phyloP scores from a whole-genome alignment of 2,888 invertebrate species.

The Pollenia griseotomentosa region DNA sequence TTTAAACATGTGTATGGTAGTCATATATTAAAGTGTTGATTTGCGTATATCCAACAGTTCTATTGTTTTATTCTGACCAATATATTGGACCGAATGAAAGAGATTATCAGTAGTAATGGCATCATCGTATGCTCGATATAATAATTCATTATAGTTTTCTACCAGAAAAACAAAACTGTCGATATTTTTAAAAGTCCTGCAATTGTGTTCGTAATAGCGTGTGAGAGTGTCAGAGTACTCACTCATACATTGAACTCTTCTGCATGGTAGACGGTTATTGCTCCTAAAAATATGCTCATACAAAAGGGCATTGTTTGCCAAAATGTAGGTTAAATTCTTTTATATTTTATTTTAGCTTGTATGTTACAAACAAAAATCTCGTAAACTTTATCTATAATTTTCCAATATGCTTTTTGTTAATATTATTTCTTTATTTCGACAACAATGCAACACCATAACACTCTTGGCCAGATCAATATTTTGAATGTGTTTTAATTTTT shows the following conservation, averaged over 20 bases:
- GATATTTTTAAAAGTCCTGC: slow-evolving; percentile 21
- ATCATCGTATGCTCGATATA: slow-evolving; percentile 48
- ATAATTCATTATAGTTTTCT: slow-evolving; percentile 56
- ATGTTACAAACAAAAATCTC: background rate
- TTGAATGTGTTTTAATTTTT: slow-evolving; percentile 13
- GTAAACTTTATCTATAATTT: slow-evolving; percentile 47
- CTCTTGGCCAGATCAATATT: background rate
- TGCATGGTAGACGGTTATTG: slow-evolving; percentile 57
- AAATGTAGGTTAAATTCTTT: slow-evolving; percentile 61
- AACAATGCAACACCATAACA: slow-evolving; percentile 25
- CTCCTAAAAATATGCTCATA: slow-evolving; percentile 45
- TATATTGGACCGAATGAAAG: slow-evolving; percentile 40
- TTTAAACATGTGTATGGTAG: background rate
- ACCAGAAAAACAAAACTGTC: slow-evolving; percentile 31
- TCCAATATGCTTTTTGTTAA: slow-evolving; percentile 24
- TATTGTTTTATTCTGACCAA: slow-evolving; percentile 60
- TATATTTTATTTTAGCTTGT: slow-evolving; percentile 11
- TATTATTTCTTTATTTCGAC: slow-evolving; percentile 21
- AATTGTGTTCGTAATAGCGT: background rate
- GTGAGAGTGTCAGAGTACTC: background rate
- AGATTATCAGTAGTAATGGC: slow-evolving; percentile 54
- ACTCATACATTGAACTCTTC: slow-evolving; percentile 53
- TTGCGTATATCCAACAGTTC: slow-evolving; percentile 40
- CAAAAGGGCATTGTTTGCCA: slow-evolving; percentile 55
- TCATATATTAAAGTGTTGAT: slow-evolving; percentile 30